Percentiles rank a stretch among this genome's conserved stretches.
phyloP scores from a whole-genome alignment of 2,113 vertebrate genomes.

The rat (Rattus norvegicus) region DNA sequence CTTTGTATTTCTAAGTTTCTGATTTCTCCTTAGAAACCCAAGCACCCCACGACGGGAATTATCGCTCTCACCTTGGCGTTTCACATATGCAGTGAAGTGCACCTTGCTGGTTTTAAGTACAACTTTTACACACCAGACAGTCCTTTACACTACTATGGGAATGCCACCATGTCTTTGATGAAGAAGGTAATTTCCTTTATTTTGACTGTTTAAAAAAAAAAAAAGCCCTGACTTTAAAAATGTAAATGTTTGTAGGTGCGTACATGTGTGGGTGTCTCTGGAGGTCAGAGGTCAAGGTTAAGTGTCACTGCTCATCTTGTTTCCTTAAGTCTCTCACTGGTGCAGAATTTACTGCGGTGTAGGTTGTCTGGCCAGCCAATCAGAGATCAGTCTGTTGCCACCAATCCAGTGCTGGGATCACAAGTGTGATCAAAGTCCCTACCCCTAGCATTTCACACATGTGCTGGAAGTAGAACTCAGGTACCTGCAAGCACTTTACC shows the following conservation, averaged over 20 bases:
- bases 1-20: conserved; percentile 8
- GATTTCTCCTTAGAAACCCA: conserved; percentile 84
- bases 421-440: not conserved
- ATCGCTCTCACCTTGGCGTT: conserved; percentile 89
- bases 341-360: not conserved
- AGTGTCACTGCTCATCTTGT: not conserved
- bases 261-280: not conserved
- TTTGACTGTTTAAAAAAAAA: not conserved
- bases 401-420: not conserved
- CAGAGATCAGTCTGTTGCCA: not conserved
- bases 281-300: not conserved
- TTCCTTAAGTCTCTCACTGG: not conserved
- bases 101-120: conserved; percentile 90
- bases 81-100: conserved; percentile 89
- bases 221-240: not conserved
- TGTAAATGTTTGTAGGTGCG: not conserved
- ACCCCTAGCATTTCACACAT: not conserved
- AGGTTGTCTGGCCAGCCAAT: not conserved
- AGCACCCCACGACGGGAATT: conserved; percentile 90
- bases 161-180: conserved; percentile 90
- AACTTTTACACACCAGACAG: conserved; percentile 85
- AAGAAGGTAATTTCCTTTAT: conserved; percentile 84
- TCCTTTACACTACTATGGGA: conserved; percentile 90
- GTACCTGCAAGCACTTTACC: not conserved
- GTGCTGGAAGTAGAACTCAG: not conserved